Evolutionary conservation across 2,888 invertebrate species (phyloP).

Genomic region (Pristionchus japonicus): DNA sequence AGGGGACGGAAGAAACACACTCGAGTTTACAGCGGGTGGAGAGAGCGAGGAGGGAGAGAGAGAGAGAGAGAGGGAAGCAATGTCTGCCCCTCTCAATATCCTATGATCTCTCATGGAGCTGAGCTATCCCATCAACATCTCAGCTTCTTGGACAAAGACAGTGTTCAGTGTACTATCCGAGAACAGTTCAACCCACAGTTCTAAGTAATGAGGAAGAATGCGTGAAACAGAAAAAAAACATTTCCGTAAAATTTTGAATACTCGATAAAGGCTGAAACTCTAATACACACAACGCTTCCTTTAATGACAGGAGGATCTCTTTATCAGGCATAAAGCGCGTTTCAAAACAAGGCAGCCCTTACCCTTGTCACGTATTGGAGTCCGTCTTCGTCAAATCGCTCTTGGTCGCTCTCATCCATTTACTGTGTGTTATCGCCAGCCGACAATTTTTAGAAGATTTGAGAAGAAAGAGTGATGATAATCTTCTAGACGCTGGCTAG

Average conservation of each 20-base stretch:
- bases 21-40: conserved; percentile 20
- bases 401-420: conserved; percentile 8
- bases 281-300: neutral
- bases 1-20: conserved; percentile 23
- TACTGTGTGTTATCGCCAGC: neutral
- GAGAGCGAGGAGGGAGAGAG: neutral
- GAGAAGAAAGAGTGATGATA: neutral
- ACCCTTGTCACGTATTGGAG: conserved; percentile 30
- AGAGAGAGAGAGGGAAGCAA: neutral
- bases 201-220: neutral
- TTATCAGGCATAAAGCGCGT: too few relatives aligned
- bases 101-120: neutral
- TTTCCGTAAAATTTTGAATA: too few relatives aligned
- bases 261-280: neutral
- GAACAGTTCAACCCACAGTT: neutral
- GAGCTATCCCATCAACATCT: neutral
- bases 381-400: neutral
- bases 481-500: conserved; percentile 42
- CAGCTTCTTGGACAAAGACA: neutral
- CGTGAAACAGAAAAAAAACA: neutral
- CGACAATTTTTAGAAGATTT: too few relatives aligned
- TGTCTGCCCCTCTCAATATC: neutral
- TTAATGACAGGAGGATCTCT: too few relatives aligned
- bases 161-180: neutral
- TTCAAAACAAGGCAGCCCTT: too few relatives aligned